Percentiles rank a stretch among this genome's conserved stretches.
phyloP scores from a whole-genome alignment of 1,140 invertebrate species.

The Formica exsecta region DNA sequence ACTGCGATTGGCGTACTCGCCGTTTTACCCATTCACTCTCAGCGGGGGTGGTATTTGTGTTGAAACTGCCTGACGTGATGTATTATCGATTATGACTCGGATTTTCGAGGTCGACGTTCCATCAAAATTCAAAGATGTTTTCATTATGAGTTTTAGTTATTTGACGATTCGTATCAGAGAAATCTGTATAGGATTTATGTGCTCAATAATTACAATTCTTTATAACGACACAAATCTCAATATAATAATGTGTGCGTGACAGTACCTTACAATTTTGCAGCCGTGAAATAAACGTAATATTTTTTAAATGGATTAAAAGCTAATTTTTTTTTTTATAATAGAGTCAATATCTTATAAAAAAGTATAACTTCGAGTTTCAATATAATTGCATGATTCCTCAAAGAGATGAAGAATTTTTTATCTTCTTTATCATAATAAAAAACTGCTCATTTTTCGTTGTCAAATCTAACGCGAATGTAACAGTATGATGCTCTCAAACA shows the following conservation, averaged over 20 bases:
- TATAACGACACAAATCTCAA: neutral
- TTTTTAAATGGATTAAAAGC: neutral
- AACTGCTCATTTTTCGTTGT: neutral
- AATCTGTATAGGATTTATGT: neutral
- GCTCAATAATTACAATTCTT: conserved; percentile 7
- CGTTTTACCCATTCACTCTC: conserved; percentile 74
- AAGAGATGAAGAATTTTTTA: neutral
- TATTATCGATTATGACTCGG: conserved; percentile 65
- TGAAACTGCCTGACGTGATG: conserved; percentile 57
- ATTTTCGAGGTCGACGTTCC: conserved; percentile 30
- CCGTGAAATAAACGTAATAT: neutral
- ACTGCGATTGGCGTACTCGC: conserved; percentile 64
- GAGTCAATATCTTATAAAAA: neutral
- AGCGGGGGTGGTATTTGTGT: conserved; percentile 66
- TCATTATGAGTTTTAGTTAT: neutral
- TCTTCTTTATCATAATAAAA: neutral
- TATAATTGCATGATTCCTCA: neutral
- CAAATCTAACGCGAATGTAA: neutral
- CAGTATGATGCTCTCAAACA: neutral
- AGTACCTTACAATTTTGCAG: neutral
- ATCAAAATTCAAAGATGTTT: conserved; percentile 19
- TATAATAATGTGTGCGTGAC: neutral
- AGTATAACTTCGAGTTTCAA: neutral
- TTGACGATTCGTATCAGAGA: neutral
- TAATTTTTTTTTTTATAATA: neutral